A percentile compares a stretch with the other conserved stretches of the same genome.
phyloP scores from a whole-genome alignment of 2,113 vertebrate genomes.

The Philantomba maxwellii region DNA sequence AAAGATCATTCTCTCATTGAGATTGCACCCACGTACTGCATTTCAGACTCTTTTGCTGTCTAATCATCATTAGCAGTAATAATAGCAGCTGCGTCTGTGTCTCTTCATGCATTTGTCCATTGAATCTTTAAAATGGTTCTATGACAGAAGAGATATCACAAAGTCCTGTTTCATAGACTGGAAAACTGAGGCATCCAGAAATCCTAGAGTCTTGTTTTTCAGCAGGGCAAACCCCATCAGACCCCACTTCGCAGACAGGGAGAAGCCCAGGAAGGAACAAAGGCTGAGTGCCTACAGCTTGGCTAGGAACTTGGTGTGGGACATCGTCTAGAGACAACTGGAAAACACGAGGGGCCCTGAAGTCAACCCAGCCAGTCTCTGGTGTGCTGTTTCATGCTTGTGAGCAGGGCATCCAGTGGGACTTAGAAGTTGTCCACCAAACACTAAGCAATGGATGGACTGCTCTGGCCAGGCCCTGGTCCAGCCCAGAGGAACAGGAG shows the following conservation, averaged over 20 bases:
- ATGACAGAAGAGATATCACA: not conserved
- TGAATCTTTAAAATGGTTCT: not conserved
- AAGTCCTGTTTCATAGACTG: not conserved
- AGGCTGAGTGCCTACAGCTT: not conserved
- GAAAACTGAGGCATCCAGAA: not conserved
- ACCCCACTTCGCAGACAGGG: not conserved
- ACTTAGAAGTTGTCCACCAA: too few relatives aligned
- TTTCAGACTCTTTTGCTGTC: not conserved
- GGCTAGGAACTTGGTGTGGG: not conserved
- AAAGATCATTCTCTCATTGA: not conserved
- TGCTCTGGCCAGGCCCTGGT: not conserved
- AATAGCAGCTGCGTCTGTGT: not conserved
- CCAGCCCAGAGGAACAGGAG: not conserved
- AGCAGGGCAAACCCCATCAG: not conserved
- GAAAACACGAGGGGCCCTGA: not conserved
- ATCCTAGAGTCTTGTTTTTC: not conserved
- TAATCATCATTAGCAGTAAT: not conserved
- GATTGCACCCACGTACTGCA: not conserved
- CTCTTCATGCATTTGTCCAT: not conserved
- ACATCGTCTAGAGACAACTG: too few relatives aligned
- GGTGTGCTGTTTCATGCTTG: fast-evolving
- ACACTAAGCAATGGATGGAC: not conserved
- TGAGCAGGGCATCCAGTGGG: not conserved
- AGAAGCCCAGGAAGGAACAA: not conserved
- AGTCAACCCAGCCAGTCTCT: not conserved